Percentiles rank a stretch among this genome's conserved stretches.
These are phyloP conservation scores for Neoitamus cyanurus DNA, from an alignment of 2,888 invertebrate species.

Conservation along the genomic window DNA sequence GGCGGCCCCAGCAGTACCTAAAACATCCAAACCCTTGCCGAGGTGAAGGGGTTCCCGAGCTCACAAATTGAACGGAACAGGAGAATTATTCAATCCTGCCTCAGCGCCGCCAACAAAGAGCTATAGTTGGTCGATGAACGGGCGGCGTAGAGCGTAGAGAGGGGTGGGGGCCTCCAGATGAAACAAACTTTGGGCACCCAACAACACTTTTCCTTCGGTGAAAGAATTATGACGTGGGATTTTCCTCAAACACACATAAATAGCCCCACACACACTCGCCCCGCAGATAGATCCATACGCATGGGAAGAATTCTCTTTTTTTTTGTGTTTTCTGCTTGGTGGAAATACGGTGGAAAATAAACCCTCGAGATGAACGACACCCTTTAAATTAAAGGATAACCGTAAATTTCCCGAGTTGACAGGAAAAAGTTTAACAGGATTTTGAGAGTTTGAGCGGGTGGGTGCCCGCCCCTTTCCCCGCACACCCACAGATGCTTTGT, in stretches of 20 bases:
- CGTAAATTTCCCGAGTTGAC: conserved; percentile 45
- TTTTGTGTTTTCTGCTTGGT: neutral
- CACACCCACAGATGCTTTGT: neutral
- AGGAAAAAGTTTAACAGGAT: conserved; percentile 48
- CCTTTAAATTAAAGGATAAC: conserved; percentile 51
- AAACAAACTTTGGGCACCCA: neutral
- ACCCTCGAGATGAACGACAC: conserved; percentile 51
- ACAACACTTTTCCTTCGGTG: conserved; percentile 33
- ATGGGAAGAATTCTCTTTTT: conserved; percentile 27
- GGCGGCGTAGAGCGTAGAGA: no score
- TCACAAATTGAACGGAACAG: conserved; percentile 6
- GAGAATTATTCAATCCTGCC: conserved; percentile 22
- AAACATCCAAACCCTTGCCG: neutral
- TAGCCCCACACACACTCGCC: neutral
- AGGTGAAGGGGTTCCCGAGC: neutral
- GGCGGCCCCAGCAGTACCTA: neutral
- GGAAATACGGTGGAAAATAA: conserved; percentile 48
- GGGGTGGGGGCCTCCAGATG: neutral
- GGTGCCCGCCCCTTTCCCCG: neutral
- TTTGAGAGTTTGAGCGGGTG: conserved; percentile 44
- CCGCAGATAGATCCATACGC: neutral
- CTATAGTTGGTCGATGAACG: neutral
- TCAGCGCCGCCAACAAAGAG: neutral
- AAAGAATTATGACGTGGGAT: conserved; percentile 45
- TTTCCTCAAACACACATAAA: conserved; percentile 33